Evolutionary conservation across 2,888 invertebrate species (phyloP), one percentile per base, ranked within the genome.

Genomic region (Chirona hameri): DNA sequence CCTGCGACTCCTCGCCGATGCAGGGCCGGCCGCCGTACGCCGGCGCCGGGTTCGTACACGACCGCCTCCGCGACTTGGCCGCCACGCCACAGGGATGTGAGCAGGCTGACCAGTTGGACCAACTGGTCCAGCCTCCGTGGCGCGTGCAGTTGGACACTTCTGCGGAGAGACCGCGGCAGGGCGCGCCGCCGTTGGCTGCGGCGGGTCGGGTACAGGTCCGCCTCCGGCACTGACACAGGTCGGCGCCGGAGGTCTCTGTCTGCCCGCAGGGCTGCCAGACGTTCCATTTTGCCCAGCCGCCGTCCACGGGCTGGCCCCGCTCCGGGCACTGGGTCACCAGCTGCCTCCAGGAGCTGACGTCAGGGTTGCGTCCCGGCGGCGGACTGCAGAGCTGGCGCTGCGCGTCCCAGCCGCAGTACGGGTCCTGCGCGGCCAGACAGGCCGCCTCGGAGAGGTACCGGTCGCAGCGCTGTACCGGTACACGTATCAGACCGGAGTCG

Each of bases 371-470:
- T 85, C 90, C 89, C 0, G 94, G 93, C 0, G 94, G 92, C 0
- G 91, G 89, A 0, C 93, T 92, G 87, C 97, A 97, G 39, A 90
- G 89, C 85, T 94, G 92, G 24, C 91, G 89, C 12, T 92, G 90
- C 85, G 93, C 93, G 88, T 97, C 93, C 97, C 97, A 98, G 0
- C 96, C 97, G 88, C 98, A 98, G 87, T 97, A 96, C 0, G 97
- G 97, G 89, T 98, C 97, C 89, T 93, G 93, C 0, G 96, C 93
- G 85, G 93, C 93, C 76, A 94, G 87, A 87, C 97, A 97, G 14
- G 93, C 92, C 14, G 91, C 89, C 82, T 91, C 90, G 15, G 92
- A 92, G 15, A 89, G 90, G 88, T 95, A 94, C 1, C 96, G 91
- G 57, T 90, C 89, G 86, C 97, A 97, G 79, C 95, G 93, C 84